Evolutionary conservation across 2,113 vertebrate species (phyloP).

Genomic region (Apeltes quadracus): DNA sequence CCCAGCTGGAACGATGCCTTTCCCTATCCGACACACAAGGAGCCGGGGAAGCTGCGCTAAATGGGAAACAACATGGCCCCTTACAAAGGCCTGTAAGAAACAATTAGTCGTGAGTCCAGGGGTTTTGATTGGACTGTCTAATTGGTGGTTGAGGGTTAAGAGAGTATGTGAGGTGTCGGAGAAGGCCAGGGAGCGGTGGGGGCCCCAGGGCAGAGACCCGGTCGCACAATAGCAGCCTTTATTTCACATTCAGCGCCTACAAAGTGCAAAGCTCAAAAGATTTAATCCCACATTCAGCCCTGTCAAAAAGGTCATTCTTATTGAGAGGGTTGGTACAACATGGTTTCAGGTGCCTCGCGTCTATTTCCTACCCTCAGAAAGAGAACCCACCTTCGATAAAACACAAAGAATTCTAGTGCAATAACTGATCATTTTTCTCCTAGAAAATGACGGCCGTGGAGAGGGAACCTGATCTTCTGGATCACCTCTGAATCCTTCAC

Average conservation of each 20-base stretch:
- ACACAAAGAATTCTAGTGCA: slow-evolving; percentile 31
- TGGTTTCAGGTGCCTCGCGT: slow-evolving; percentile 72
- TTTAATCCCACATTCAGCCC: slow-evolving; percentile 80
- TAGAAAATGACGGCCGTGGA: slow-evolving; percentile 27
- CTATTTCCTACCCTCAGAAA: slow-evolving; percentile 17
- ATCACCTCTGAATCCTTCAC: slow-evolving; percentile 48
- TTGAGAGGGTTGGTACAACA: slow-evolving; percentile 75
- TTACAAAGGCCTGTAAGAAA: slow-evolving; percentile 76
- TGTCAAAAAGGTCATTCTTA: slow-evolving; percentile 76
- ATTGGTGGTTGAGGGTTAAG: slow-evolving; percentile 67
- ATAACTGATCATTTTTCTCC: slow-evolving; percentile 35
- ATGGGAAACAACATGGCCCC: slow-evolving; percentile 72
- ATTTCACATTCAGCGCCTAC: slow-evolving; percentile 77
- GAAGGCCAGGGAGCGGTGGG: slow-evolving; percentile 44
- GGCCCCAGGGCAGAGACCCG: slow-evolving; percentile 50
- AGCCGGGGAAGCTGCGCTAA: slow-evolving; percentile 65
- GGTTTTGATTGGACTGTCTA: slow-evolving; percentile 73
- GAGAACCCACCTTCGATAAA: slow-evolving; percentile 12
- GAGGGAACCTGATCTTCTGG: slow-evolving; percentile 65
- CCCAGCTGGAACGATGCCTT: slow-evolving; percentile 67
- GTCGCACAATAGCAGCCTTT: slow-evolving; percentile 78
- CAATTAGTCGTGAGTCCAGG: slow-evolving; percentile 72
- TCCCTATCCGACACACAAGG: slow-evolving; percentile 73
- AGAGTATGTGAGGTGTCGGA: slow-evolving; percentile 64
- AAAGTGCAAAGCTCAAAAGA: slow-evolving; percentile 77